phyloP scores from a whole-genome alignment of 2,888 invertebrate genomes.

The Arenicola marina region DNA sequence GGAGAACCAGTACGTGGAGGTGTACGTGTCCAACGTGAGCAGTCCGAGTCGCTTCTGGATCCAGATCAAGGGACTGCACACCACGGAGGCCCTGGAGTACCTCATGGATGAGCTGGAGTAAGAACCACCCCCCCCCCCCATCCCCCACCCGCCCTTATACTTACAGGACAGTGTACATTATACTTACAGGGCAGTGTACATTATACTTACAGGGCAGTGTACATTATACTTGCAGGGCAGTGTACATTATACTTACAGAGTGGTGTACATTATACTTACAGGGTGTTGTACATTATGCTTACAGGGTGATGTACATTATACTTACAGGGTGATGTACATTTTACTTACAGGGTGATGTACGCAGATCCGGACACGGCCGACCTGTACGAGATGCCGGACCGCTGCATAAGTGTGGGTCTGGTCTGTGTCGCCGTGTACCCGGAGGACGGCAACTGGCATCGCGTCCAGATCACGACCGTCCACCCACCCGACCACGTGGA shows the following conservation, averaged over 20 bases:
- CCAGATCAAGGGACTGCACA: not conserved
- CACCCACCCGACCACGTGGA: no score
- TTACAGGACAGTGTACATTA: no score
- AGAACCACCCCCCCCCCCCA: no score
- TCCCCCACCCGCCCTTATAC: no score
- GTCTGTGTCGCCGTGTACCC: slow-evolving; percentile 50
- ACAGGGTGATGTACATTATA: no score
- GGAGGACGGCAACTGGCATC: slow-evolving; percentile 52
- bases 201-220: no score
- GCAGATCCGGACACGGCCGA: no score
- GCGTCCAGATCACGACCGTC: slow-evolving; percentile 45
- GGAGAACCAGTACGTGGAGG: not conserved
- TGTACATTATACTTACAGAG: no score
- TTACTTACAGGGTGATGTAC: no score
- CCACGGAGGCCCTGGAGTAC: not conserved
- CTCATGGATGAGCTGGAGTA: slow-evolving; percentile 13
- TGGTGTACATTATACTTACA: not conserved
- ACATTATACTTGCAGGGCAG: no score
- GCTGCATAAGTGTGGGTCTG: slow-evolving; percentile 32
- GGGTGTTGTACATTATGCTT: not conserved
- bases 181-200: no score
- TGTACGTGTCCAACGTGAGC: not conserved
- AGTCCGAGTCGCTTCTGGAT: not conserved
- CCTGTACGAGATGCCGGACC: not conserved
- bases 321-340: no score